Evolutionary conservation across 2,888 invertebrate species (phyloP), one percentile per base, ranked within the genome.

Genomic region (Linnaemya tessellans): DNA sequence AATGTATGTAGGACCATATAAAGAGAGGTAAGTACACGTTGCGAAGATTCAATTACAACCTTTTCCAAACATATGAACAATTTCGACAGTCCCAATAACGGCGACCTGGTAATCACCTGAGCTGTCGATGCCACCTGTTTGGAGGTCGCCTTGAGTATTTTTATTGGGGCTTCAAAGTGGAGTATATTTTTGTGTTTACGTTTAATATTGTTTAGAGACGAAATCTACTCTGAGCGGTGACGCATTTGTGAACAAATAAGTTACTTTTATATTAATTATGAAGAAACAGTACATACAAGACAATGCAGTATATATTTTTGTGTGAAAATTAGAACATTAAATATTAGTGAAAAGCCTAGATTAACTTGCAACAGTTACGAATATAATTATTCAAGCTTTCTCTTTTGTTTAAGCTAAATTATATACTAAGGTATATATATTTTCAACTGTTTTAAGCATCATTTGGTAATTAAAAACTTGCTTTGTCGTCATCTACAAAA

Each of bases 241-340:
- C 84, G 84, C 81, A 85, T 85, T 79, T 62, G 68, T 81, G 75
- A 68, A 74, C 22, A 70, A n/a, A 73, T 75, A 78, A 70, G 30
- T 51, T 38, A 46, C 15, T 51, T 46, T 15, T 15, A 46, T 46
- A 68, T 68, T 62, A 49, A 58, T 43, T 41, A 38, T 60, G 30
- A 41, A 70, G 62, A 68, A n/a, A 58, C 51, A 46, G 46, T 38
- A 49, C 58, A 15, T 30, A 30, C 7, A 46, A 84, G 43, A 80
- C 46, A 68, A 68, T 58, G 60, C 15, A 74, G 43, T 62, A 43
- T 41, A 71, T 43, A 35, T 62, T 78, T 74, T 74, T 64, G 64
- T 70, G 83, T 77, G 80, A 65, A 86, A 86, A 80, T 65, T 79
- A 82, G 78, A 81, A 85, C 81, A 64, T 60, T 20, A 51, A 79